phyloP scores from a whole-genome alignment of 2,113 vertebrate species.

The Ameiurus melas region DNA sequence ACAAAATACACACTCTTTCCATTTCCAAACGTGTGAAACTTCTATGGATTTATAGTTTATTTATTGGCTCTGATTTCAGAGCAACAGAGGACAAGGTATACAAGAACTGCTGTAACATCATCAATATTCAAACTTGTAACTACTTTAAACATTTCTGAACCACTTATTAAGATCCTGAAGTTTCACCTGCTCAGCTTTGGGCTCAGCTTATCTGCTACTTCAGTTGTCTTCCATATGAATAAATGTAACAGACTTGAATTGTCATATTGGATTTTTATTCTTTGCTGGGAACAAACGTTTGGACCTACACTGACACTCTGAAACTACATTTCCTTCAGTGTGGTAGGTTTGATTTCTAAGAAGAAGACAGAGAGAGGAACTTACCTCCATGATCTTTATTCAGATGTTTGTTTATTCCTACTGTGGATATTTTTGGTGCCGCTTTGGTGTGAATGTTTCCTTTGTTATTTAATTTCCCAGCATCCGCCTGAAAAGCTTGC shows the following conservation, averaged over 20 bases:
- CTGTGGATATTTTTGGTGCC: slow-evolving; percentile 55
- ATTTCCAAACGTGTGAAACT: not conserved
- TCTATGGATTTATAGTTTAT: not conserved
- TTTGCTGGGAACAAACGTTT: not conserved
- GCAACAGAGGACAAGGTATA: not conserved
- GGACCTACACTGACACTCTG: not conserved
- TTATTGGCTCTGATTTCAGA: not conserved
- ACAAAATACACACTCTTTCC: not conserved
- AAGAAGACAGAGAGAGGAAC: not conserved
- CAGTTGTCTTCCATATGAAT: not conserved
- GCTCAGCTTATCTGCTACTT: not conserved
- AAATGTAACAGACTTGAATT: not conserved
- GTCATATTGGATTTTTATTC: not conserved
- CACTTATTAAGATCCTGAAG: not conserved
- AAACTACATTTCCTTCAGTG: not conserved
- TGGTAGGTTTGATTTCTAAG: not conserved
- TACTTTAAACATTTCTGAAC: not conserved
- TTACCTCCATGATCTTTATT: slow-evolving; percentile 63
- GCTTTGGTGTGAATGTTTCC: slow-evolving; percentile 6
- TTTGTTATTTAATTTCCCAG: slow-evolving; percentile 50
- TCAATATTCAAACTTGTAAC: not conserved
- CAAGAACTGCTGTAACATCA: not conserved
- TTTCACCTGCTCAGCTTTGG: not conserved
- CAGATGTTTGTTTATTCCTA: slow-evolving; percentile 55
- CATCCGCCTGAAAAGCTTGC: slow-evolving; percentile 22